Evolutionary conservation across 92 coral and sea anemone genomes (phyloP).

Genomic region (Palythoa grandiflora): DNA sequence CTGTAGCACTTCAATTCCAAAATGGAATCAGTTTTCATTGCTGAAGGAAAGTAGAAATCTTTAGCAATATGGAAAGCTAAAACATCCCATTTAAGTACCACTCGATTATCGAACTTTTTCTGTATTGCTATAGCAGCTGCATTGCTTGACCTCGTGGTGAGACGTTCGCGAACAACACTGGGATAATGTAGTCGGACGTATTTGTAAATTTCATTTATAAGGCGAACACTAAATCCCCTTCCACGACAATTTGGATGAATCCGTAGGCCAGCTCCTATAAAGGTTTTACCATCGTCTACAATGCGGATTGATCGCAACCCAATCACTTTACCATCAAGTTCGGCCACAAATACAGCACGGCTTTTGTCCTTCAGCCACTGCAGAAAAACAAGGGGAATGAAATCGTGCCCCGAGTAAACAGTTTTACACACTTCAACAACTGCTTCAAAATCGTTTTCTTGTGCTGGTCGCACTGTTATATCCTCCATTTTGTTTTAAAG

Average conservation of each 20-base stretch:
- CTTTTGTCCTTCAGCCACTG: slow-evolving; percentile 33
- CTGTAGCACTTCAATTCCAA: slow-evolving; percentile 64
- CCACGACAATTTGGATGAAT: slow-evolving; percentile 45
- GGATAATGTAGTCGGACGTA: slow-evolving; percentile 27
- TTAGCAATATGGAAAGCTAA: slow-evolving; percentile 77
- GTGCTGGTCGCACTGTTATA: slow-evolving; percentile 48
- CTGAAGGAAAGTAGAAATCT: slow-evolving; percentile 36
- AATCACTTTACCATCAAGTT: slow-evolving; percentile 16
- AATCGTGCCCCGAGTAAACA: slow-evolving; percentile 39
- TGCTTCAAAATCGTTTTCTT: slow-evolving; percentile 1
- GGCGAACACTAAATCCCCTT: slow-evolving; percentile 16
- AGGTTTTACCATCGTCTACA: slow-evolving; percentile 20
- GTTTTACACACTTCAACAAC: slow-evolving; percentile 32
- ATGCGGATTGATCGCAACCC: slow-evolving; percentile 34
- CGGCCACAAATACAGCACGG: slow-evolving; percentile 30
- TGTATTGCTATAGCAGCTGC: slow-evolving; percentile 87
- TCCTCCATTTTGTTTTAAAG: slow-evolving; percentile 62
- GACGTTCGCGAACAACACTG: slow-evolving; percentile 22
- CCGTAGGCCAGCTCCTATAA: slow-evolving; percentile 22
- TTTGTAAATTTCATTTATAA: not conserved
- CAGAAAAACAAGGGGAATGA: slow-evolving; percentile 36
- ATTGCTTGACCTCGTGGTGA: slow-evolving; percentile 89
- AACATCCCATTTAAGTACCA: slow-evolving; percentile 82
- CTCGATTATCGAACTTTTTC: slow-evolving; percentile 82
- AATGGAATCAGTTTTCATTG: slow-evolving; percentile 46